Base-by-base conservation (phyloP, 2,888 invertebrate genomes). In the Phalangium opilio region DNA sequence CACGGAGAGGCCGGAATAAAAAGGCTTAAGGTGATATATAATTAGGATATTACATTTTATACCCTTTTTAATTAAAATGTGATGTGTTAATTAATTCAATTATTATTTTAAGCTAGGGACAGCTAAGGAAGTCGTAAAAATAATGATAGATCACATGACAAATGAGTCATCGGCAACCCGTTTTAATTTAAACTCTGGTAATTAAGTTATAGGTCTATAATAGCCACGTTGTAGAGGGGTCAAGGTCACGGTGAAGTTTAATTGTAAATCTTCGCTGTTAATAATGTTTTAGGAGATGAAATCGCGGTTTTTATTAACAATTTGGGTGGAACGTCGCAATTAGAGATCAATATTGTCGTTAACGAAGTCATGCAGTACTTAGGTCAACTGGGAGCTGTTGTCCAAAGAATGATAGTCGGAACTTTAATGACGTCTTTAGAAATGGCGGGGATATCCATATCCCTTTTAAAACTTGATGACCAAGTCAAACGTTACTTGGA, bases 261-360 rank as follows among this genome's bases (percentile, higher is more conserved):
- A n/a, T n/a, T n/a, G n/a, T n/a, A n/a, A n/a, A n/a, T n/a, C n/a
- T 27, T n/a, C 21, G 36, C 3, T 12, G 2, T 21, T 14, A 27
- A 12, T 42, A 15, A 17, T 36, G 38, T 47, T 36, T 44, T 5
- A 44, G 51, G 51, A 7, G 55, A 61, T n/a, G 27, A 63, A 44
- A 75, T 83, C 1, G 78, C 75, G 1, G 70, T 79, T 8, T 69
- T 85, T 57, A 64, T 89, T 4, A 84, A 85, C 66, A 89, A 87
- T 64, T 69, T 83, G 45, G 85, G 86, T 20, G 76, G 76, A 2
- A 72, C 81, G 0, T 78, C 81, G 1, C 74, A 79, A 51, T 62
- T 85, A 48, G 86, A 89, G 62, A 75, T 83, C 69, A 78, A 77
- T 55, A 75, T 84, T 43, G 69, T 83, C 10, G 74, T 75, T 43